Percentiles rank a stretch among this genome's conserved stretches.
phyloP scores from a whole-genome alignment of 2,113 vertebrate genomes.

The Mastomys coucha region DNA sequence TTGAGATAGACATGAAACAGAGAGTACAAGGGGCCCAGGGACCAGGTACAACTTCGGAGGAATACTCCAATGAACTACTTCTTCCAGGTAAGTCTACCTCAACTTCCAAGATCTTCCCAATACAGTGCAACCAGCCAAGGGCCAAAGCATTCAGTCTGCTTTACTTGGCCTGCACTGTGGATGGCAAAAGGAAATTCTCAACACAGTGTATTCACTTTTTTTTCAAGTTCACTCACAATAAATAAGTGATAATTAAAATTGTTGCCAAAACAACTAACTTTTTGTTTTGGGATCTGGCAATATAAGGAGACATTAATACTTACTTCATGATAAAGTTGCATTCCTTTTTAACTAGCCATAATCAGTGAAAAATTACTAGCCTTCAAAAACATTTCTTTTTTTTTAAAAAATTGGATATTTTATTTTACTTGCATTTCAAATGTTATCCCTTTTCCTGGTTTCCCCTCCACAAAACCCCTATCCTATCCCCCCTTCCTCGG shows the following conservation, averaged over 20 bases:
- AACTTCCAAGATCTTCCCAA: neutral
- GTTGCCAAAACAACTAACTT: neutral
- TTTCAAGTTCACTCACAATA: neutral
- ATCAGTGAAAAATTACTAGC: neutral
- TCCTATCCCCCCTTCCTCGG: too few species aligned
- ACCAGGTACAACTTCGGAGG: neutral
- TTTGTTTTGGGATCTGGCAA: constrained; percentile 22
- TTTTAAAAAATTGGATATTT: too few species aligned
- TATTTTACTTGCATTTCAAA: too few species aligned
- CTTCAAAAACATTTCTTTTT: too few species aligned
- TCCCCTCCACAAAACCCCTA: too few species aligned
- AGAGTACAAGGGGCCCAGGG: too few species aligned
- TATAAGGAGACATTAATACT: neutral
- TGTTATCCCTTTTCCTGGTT: too few species aligned
- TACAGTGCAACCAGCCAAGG: neutral
- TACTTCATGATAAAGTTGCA: neutral
- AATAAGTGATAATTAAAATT: neutral
- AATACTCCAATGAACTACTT: neutral
- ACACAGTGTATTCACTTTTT: neutral
- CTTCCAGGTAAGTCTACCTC: neutral
- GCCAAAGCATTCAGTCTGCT: neutral
- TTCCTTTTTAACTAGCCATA: neutral
- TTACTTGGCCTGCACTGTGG: neutral
- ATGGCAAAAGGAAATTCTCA: neutral
- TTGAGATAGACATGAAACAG: neutral